These are phyloP conservation scores for Brachypterus glaber DNA, from an alignment of 2,888 invertebrate species.

Conservation along the genomic window DNA sequence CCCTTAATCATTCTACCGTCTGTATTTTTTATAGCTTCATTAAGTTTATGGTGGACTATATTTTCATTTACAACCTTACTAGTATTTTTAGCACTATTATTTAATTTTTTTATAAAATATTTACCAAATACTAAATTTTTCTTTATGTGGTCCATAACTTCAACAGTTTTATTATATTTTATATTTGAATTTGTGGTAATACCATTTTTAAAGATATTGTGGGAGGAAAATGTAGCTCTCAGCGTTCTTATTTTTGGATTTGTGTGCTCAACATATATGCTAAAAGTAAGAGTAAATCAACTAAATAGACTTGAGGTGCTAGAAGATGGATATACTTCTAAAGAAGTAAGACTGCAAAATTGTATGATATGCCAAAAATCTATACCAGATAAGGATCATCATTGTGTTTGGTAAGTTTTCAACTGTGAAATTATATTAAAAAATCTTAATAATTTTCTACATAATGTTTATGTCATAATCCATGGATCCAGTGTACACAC, in stretches of 20 bases:
- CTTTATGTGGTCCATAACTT: slow-evolving; percentile 62
- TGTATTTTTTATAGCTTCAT: slow-evolving; percentile 42
- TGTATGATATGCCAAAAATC: slow-evolving; percentile 77
- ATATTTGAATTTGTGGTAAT: slow-evolving; percentile 65
- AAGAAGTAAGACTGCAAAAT: slow-evolving; percentile 63
- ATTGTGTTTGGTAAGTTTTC: slow-evolving; percentile 62
- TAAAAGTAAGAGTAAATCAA: slow-evolving; percentile 28
- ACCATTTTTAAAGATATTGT: slow-evolving; percentile 59
- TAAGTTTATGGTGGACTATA: slow-evolving; percentile 40
- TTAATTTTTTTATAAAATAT: slow-evolving; percentile 28
- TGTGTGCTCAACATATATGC: slow-evolving; percentile 40
- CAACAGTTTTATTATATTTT: slow-evolving; percentile 53
- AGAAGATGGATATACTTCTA: slow-evolving; percentile 43
- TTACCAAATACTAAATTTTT: slow-evolving; percentile 58
- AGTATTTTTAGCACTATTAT: slow-evolving; percentile 30
- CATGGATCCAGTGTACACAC: too few relatives aligned
- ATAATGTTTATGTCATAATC: background rate
- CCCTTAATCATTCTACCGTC: slow-evolving; percentile 44
- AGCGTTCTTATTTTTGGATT: slow-evolving; percentile 44
- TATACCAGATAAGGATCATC: slow-evolving; percentile 66
- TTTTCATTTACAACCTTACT: slow-evolving; percentile 31
- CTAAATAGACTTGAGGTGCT: slow-evolving; percentile 31
- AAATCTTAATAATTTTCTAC: background rate
- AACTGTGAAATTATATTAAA: too few relatives aligned
- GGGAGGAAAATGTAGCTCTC: slow-evolving; percentile 53